These are phyloP conservation scores for Anorthoa munda DNA, from an alignment of 2,888 invertebrate species.

Conservation along the genomic window DNA sequence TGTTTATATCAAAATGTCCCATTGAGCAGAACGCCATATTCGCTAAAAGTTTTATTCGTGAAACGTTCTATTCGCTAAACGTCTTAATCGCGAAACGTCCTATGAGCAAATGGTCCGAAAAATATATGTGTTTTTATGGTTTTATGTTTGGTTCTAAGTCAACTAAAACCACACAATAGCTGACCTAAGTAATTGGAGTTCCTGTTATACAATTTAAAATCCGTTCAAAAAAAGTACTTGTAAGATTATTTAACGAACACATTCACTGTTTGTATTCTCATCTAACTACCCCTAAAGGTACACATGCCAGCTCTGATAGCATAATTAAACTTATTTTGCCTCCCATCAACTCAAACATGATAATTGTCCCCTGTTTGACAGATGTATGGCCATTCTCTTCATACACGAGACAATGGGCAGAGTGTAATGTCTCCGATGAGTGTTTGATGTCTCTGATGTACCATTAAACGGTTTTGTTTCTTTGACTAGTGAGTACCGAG, in stretches of 20 bases:
- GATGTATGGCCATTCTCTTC: constrained; percentile 49
- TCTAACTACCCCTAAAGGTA: constrained; percentile 5
- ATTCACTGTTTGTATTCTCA: neutral
- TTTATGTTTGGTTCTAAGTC: too few relatives aligned
- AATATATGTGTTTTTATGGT: too few relatives aligned
- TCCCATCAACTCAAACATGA: constrained; percentile 31
- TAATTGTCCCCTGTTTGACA: constrained; percentile 48
- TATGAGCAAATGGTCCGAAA: too few relatives aligned
- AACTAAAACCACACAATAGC: neutral
- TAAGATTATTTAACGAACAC: neutral
- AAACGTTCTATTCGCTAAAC: too few relatives aligned
- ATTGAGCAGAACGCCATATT: too few relatives aligned
- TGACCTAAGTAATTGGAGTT: neutral
- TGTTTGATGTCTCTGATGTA: constrained; percentile 59
- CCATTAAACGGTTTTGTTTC: constrained; percentile 58
- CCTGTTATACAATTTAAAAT: neutral
- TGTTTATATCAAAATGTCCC: too few relatives aligned
- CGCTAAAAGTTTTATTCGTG: too few relatives aligned
- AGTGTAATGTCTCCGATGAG: constrained; percentile 60
- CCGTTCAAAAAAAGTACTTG: neutral
- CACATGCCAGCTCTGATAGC: constrained; percentile 21
- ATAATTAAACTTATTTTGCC: constrained; percentile 22
- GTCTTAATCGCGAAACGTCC: too few relatives aligned
- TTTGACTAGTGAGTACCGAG: constrained; percentile 29
- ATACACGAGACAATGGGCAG: constrained; percentile 46